These are phyloP conservation scores for Zophobas morio DNA, from an alignment of 1,140 invertebrate species.

Conservation along the genomic window DNA sequence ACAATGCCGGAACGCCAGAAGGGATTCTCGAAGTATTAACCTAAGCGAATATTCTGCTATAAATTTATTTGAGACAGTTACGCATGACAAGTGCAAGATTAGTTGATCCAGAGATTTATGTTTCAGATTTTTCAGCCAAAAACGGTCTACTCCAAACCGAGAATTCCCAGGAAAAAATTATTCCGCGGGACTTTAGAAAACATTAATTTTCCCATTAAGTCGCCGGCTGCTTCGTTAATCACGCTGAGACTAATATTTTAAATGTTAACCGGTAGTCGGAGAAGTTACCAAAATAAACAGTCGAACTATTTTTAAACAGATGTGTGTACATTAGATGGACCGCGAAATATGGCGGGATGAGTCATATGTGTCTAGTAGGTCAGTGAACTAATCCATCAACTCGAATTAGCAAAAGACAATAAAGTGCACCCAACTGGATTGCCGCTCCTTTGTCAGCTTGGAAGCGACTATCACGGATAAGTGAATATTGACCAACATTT, in stretches of 20 bases:
- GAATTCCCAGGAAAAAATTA: not conserved
- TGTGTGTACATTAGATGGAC: constrained; percentile 1
- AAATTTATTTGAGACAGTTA: constrained; percentile 15
- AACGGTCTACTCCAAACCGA: not conserved
- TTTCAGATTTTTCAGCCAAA: not conserved
- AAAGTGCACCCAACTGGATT: not conserved
- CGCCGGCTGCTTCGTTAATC: constrained; percentile 4
- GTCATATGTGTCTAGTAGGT: not conserved
- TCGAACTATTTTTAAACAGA: not conserved
- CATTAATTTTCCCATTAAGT: not conserved
- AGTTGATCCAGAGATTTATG: constrained; percentile 11
- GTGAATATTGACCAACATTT: not conserved
- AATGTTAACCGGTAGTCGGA: not conserved
- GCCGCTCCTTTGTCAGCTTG: not conserved
- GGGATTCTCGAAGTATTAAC: constrained; percentile 1
- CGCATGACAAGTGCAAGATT: constrained; percentile 10
- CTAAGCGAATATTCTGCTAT: not conserved
- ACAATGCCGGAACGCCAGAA: not conserved
- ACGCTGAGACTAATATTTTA: not conserved
- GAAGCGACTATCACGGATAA: too few species aligned
- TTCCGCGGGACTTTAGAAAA: not conserved
- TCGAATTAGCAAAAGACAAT: not conserved
- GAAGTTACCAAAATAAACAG: not conserved
- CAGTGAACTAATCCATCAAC: not conserved
- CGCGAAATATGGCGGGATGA: constrained; percentile 4